Conservation (phyloP, 2,888 invertebrate genomes). For the Caenorhabditis virilis region DNA sequence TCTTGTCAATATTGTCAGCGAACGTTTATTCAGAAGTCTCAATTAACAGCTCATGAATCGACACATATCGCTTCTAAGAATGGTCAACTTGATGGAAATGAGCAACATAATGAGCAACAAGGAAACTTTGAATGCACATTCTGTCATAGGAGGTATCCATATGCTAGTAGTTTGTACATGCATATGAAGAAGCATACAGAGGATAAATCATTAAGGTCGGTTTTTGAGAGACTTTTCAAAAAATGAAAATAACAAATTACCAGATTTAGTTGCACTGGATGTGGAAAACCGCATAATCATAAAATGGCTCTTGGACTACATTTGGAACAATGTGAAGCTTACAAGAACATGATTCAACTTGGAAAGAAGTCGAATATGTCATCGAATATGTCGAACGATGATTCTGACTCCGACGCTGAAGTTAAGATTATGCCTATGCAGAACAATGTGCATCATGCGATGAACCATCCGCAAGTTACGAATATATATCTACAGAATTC, state of each 20-base stretch:
- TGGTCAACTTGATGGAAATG: background rate
- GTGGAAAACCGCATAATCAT: slow-evolving; percentile 64
- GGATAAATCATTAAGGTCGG: slow-evolving; percentile 60
- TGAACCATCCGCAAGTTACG: slow-evolving; percentile 12
- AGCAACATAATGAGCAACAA: background rate
- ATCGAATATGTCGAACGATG: slow-evolving; percentile 15
- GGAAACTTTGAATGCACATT: slow-evolving; percentile 54
- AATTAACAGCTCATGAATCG: slow-evolving; percentile 67
- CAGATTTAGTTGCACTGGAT: slow-evolving; percentile 56
- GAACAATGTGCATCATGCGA: too few relatives aligned
- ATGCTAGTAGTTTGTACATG: slow-evolving; percentile 65
- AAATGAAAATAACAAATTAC: too few relatives aligned
- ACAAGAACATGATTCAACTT: slow-evolving; percentile 8
- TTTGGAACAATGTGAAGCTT: slow-evolving; percentile 60
- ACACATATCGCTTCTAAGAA: slow-evolving; percentile 46
- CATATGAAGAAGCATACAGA: slow-evolving; percentile 68
- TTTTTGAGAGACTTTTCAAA: too few relatives aligned
- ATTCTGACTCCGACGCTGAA: slow-evolving; percentile 35
- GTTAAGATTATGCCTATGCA: background rate
- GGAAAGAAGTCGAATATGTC: slow-evolving; percentile 1
- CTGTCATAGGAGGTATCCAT: slow-evolving; percentile 66
- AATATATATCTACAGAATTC: slow-evolving; percentile 29
- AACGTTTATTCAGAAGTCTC: slow-evolving; percentile 67
- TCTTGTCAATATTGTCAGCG: slow-evolving; percentile 58
- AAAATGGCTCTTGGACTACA: slow-evolving; percentile 66